Conservation (phyloP, 2,113 vertebrate species). For the Shinisaurus crocodilurus region DNA sequence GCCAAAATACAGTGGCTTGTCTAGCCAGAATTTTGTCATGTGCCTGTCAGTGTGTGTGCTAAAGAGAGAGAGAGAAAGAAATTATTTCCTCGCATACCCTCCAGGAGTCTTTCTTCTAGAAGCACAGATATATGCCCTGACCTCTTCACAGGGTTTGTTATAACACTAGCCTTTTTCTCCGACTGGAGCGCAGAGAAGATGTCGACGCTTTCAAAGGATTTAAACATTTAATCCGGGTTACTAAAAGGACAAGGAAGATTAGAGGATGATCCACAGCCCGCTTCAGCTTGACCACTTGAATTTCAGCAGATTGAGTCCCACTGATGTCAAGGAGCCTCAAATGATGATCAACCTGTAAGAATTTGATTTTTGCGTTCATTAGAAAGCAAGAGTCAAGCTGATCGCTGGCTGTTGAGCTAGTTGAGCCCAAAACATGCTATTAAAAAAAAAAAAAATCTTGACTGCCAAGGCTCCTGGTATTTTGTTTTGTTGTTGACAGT, state of each 20-base stretch:
- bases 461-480: neutral
- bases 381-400: neutral
- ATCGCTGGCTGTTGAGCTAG: neutral
- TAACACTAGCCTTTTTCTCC: rapidly evolving
- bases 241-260: neutral
- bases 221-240: conserved; percentile 26
- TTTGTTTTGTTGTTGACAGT: neutral
- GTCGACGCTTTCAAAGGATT: conserved; percentile 1
- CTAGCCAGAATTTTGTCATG: conserved; percentile 10
- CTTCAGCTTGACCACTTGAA: neutral
- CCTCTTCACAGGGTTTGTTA: neutral
- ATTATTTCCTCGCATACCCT: neutral
- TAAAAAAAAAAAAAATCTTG: neutral
- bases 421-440: neutral
- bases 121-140: neutral
- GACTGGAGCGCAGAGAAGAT: neutral
- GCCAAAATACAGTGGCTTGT: conserved; percentile 28
- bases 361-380: neutral
- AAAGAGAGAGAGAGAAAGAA: neutral
- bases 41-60: neutral
- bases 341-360: neutral
- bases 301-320: neutral
- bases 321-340: neutral
- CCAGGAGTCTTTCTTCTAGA: neutral
- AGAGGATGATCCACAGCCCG: neutral